A percentile compares a stretch with the other conserved stretches of the same genome.
phyloP scores from a whole-genome alignment of 2,797 vertebrate species.

The Poeciliopsis paucimaculata region DNA sequence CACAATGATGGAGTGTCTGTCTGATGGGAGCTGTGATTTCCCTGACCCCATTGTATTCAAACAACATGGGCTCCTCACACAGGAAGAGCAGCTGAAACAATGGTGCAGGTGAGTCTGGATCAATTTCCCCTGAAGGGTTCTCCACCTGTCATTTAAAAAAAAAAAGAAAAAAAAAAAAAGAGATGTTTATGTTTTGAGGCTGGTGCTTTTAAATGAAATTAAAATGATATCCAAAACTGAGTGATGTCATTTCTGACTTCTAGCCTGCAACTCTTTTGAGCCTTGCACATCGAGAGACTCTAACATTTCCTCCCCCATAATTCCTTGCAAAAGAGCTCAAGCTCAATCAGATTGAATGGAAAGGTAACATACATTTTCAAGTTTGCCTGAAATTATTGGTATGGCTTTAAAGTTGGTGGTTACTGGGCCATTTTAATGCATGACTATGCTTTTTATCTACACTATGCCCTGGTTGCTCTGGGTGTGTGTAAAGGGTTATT shows the following conservation, averaged over 20 bases:
- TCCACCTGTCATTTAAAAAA: slow-evolving; percentile 46
- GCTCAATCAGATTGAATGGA: not conserved
- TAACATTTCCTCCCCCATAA: not conserved
- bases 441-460: not conserved
- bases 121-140: slow-evolving; percentile 56
- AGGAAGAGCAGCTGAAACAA: slow-evolving; percentile 73
- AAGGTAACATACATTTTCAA: not conserved
- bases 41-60: slow-evolving; percentile 77
- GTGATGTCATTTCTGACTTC: not conserved
- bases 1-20: slow-evolving; percentile 71
- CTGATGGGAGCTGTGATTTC: slow-evolving; percentile 69
- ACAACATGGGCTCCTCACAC: slow-evolving; percentile 73
- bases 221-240: not conserved
- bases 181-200: slow-evolving; percentile 11
- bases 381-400: not conserved
- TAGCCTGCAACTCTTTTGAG: not conserved
- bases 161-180: not conserved
- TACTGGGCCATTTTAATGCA: not conserved
- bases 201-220: not conserved
- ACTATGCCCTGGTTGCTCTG: not conserved
- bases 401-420: not conserved
- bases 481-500: not conserved
- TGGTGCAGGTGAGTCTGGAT: slow-evolving; percentile 69
- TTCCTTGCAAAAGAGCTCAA: not conserved
- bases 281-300: not conserved